Evolutionary conservation across 1,140 invertebrate species (phyloP).

Genomic region (Globodera ellingtonae): DNA sequence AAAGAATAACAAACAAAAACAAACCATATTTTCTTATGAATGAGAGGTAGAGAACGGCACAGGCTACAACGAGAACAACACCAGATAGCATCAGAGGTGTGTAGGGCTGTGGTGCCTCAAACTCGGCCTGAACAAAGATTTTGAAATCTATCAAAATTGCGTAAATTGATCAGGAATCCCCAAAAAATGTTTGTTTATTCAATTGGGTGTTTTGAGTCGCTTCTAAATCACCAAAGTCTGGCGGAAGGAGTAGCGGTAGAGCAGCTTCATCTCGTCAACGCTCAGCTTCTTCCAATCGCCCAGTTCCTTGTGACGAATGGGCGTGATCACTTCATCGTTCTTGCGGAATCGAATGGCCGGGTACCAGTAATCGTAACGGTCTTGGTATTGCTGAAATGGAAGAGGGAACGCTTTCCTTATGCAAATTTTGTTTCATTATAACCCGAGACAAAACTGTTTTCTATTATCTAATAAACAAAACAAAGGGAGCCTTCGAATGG

Average conservation of each 20-base stretch:
- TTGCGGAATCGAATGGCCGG: constrained; percentile 64
- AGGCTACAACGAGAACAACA: constrained; percentile 41
- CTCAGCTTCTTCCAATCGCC: constrained; percentile 61
- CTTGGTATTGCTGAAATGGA: constrained; percentile 57
- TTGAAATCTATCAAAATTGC: too few species aligned
- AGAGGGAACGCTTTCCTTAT: constrained; percentile 14
- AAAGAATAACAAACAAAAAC: constrained; percentile 19
- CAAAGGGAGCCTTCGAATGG: too few species aligned
- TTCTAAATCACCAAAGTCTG: constrained; percentile 45
- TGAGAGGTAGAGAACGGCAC: constrained; percentile 52
- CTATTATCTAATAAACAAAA: too few species aligned
- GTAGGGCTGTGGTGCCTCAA: constrained; percentile 62
- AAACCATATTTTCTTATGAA: constrained; percentile 57
- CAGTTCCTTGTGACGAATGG: constrained; percentile 58
- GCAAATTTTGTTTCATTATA: not conserved
- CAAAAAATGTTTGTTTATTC: not conserved
- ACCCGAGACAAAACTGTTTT: constrained; percentile 16
- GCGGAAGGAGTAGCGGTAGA: constrained; percentile 61
- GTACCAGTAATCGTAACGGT: constrained; percentile 64
- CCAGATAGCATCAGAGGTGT: constrained; percentile 54
- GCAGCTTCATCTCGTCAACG: constrained; percentile 60
- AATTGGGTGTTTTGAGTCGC: constrained; percentile 13
- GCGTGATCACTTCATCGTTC: constrained; percentile 54
- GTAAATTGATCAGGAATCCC: too few species aligned
- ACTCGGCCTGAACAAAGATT: constrained; percentile 47